A percentile compares a stretch with the other conserved stretches of the same genome.
Evolutionary conservation across 2,797 vertebrate species (phyloP).

Genomic region (Nannoperca obscura): DNA sequence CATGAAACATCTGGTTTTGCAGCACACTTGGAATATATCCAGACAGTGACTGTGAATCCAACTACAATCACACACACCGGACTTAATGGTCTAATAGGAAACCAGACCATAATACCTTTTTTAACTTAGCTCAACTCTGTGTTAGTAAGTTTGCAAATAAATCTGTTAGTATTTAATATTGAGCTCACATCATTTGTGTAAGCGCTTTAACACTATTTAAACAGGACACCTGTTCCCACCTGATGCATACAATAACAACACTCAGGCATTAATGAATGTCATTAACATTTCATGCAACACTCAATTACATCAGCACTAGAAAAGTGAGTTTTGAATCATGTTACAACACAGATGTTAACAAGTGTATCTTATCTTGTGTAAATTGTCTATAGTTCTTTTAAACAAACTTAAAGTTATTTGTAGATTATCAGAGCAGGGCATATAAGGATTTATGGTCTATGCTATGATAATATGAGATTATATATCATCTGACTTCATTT

Average conservation of each 20-base stretch:
- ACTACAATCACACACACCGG: neutral
- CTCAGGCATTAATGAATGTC: conserved; percentile 42
- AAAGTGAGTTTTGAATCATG: conserved; percentile 30
- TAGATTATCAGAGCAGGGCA: neutral
- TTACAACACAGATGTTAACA: conserved; percentile 4
- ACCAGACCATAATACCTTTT: neutral
- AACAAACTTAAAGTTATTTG: neutral
- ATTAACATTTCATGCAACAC: conserved; percentile 60
- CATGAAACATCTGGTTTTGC: conserved; percentile 66
- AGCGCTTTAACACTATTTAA: conserved; percentile 6
- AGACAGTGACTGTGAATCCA: conserved; percentile 44
- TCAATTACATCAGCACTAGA: conserved; percentile 41
- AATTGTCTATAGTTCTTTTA: neutral
- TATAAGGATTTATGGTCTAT: neutral
- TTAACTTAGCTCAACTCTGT: neutral
- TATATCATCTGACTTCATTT: neutral
- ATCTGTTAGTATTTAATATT: neutral
- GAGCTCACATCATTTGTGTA: neutral
- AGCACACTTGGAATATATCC: conserved; percentile 51
- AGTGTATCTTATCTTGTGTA: neutral
- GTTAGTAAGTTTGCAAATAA: neutral
- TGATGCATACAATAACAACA: conserved; percentile 16
- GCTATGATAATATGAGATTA: neutral
- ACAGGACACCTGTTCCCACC: conserved; percentile 26
- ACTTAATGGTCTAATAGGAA: neutral